phyloP scores from a whole-genome alignment of 2,797 vertebrate species.

The Dicrostonyx torquatus region DNA sequence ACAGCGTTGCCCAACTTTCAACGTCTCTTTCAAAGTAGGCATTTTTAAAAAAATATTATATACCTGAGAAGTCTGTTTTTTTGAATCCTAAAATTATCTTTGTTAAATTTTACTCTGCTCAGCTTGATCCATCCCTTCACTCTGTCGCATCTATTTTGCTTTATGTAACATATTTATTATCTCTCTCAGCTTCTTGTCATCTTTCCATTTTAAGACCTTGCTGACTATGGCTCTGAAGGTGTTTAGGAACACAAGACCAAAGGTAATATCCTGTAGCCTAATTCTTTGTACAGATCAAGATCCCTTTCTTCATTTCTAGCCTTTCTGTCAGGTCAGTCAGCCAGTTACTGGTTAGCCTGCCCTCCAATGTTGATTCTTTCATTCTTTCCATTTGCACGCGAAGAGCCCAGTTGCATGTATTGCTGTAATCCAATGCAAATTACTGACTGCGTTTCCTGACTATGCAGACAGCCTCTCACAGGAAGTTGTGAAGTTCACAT shows the following conservation, averaged over 20 bases:
- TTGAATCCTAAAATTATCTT: conserved; percentile 38
- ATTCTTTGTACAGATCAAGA: conserved; percentile 28
- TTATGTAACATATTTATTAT: conserved; percentile 61
- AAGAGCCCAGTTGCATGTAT: not conserved
- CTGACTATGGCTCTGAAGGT: not conserved
- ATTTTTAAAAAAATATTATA: not conserved
- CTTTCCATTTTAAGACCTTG: not conserved
- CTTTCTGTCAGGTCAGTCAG: not conserved
- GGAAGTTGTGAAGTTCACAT: conserved; percentile 5
- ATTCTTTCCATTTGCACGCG: not conserved
- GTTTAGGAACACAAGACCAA: conserved; percentile 26
- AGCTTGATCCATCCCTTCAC: conserved; percentile 9
- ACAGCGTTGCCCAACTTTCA: not conserved
- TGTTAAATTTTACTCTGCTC: conserved; percentile 63
- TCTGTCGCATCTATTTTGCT: conserved; percentile 50
- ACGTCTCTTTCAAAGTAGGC: not conserved
- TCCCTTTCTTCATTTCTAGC: not conserved
- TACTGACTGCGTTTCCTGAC: not conserved
- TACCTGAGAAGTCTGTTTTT: conserved; percentile 32
- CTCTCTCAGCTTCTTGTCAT: conserved; percentile 10
- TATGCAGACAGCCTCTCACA: not conserved
- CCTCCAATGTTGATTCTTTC: not conserved
- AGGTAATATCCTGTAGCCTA: not conserved
- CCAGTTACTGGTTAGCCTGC: not conserved
- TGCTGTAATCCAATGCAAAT: not conserved